These are phyloP conservation scores for Eclectus roratus DNA, from an alignment of 2,113 vertebrate species.

Conservation along the genomic window DNA sequence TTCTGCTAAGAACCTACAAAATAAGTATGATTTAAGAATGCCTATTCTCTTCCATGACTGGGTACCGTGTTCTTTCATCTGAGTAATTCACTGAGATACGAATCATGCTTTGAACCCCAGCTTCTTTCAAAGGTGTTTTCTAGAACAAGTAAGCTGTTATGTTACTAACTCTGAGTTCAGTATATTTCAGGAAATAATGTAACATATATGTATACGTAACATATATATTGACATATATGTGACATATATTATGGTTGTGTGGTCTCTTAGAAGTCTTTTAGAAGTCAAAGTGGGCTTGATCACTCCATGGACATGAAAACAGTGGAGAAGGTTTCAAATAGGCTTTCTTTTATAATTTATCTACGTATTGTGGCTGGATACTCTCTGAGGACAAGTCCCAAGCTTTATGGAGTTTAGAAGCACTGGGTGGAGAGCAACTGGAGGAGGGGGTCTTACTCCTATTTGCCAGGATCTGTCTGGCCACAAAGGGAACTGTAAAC, in stretches of 20 bases:
- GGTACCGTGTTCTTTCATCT: not conserved
- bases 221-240: not conserved
- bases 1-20: not conserved
- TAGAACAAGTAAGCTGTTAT: not conserved
- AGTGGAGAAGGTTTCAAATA: not conserved
- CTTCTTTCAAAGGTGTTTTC: not conserved
- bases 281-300: not conserved
- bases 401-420: not conserved
- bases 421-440: fast-evolving
- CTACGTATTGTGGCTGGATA: not conserved
- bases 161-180: not conserved
- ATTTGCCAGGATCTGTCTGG: not conserved
- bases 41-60: not conserved
- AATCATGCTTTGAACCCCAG: not conserved
- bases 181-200: not conserved
- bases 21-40: not conserved
- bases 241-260: not conserved
- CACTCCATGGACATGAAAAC: not conserved
- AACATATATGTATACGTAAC: not conserved
- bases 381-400: not conserved
- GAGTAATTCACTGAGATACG: not conserved
- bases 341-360: not conserved
- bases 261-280: not conserved
- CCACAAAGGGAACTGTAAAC: not conserved
- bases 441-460: not conserved